Base-by-base conservation (phyloP, 1,140 invertebrate genomes). In the Pseudomyrmex gracilis region DNA sequence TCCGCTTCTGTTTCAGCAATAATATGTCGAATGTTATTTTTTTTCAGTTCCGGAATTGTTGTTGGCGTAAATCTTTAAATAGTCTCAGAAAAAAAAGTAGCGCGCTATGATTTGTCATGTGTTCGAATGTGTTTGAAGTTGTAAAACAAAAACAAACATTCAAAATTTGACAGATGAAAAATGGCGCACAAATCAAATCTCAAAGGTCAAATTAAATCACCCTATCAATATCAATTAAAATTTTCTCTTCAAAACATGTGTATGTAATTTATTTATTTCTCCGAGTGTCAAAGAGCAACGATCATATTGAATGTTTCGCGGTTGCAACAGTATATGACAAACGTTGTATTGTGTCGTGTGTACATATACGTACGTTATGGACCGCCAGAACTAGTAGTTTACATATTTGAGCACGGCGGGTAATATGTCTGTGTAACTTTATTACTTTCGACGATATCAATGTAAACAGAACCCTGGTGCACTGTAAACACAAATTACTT, bases 351-450 rank as follows among this genome's bases (percentile, higher is more conserved):
- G 34, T 34, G 34, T 10, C 5, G 13, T 45, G 10, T 57, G 8
- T 57, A 45, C 15, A 5, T 34, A 5, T 7, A 34, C 34, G 7
- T 34, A 34, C 7, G 34, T 5, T 7, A 34, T 34, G 7, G 34
- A 34, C 34, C 34, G 34, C 34, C 7, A 34, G 5, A 34, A 13
- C n/a, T 1, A 20, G 17, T 2, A 77, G 15, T 68, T 78, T 57
- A 77, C 49, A 45, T 68, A 57, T 77, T 77, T 68, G 34, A 45
- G 2, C 17, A 20, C 34, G 34, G 34, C 43, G 47, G 8, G 12
- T 34, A 34, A 34, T 34, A 1, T 2, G 13, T 77, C 15, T 24
- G 34, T 17, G 20, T 68, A 78, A 70, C 76, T 70, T 70, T 10
- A 20, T 68, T 78, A 47, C 15, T 47, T 78, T n/a, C 1, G 10